phyloP scores from a whole-genome alignment of 2,888 invertebrate genomes.

The Erpobdella octoculata region DNA sequence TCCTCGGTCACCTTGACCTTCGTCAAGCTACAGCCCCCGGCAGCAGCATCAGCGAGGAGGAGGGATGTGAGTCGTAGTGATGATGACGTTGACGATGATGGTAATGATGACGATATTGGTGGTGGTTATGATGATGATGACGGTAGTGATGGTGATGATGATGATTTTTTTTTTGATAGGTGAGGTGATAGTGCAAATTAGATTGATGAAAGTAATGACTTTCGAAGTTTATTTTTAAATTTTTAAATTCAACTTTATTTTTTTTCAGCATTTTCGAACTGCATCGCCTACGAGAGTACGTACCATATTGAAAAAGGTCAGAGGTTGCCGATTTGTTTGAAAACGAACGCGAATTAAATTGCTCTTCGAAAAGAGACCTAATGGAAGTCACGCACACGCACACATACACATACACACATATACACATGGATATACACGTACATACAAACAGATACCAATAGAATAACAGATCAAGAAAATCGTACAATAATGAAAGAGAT shows the following conservation, averaged over 20 bases:
- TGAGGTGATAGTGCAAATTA: not conserved
- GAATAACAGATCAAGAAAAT: too few relatives aligned
- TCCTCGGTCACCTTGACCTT: not conserved
- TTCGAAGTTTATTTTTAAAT: too few relatives aligned
- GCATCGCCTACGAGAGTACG: constrained; percentile 27
- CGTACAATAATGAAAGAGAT: too few relatives aligned
- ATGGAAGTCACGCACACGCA: too few relatives aligned
- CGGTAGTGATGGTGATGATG: not conserved
- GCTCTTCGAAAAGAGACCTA: too few relatives aligned
- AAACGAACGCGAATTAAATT: too few relatives aligned
- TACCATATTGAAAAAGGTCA: constrained; percentile 30
- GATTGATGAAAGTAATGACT: too few relatives aligned
- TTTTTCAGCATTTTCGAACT: constrained; percentile 10
- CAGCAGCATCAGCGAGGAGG: not conserved
- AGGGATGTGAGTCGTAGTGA: not conserved
- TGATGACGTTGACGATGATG: not conserved
- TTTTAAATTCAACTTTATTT: too few relatives aligned
- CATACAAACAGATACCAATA: too few relatives aligned
- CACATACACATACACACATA: too few relatives aligned
- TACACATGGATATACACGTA: too few relatives aligned
- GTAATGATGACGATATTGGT: not conserved
- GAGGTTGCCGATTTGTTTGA: too few relatives aligned
- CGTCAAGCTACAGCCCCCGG: not conserved
- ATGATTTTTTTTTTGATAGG: not conserved
- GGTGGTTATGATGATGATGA: not conserved